phyloP scores from a whole-genome alignment of 2,113 vertebrate species.

The Hippotragus niger region DNA sequence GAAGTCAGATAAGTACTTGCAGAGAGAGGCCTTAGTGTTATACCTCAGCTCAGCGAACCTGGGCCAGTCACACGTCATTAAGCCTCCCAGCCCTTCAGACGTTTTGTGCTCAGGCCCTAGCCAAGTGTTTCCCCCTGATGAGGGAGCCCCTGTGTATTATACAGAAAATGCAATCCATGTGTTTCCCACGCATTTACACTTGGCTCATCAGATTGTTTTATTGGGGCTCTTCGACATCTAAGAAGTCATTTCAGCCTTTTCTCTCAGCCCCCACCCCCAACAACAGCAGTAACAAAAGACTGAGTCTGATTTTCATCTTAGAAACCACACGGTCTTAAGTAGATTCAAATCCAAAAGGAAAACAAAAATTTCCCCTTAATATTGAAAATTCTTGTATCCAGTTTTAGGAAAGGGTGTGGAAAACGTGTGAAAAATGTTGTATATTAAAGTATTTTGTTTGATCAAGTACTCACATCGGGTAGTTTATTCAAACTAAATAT shows the following conservation, averaged over 20 bases:
- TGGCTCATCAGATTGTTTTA: neutral
- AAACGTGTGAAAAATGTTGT: neutral
- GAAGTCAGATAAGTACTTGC: neutral
- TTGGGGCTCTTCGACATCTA: neutral
- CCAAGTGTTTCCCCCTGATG: too few species aligned
- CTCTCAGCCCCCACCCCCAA: neutral
- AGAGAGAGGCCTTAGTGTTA: neutral
- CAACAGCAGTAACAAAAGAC: neutral
- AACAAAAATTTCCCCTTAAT: neutral
- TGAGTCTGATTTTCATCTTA: neutral
- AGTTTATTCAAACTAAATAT: constrained; percentile 74
- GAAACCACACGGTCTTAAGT: neutral
- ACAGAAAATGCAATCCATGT: neutral
- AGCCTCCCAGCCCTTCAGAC: neutral
- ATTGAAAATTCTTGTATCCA: neutral
- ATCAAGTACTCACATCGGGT: constrained; percentile 41
- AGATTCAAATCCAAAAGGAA: neutral
- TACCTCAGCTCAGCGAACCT: neutral
- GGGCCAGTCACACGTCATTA: neutral
- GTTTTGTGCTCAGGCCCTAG: neutral
- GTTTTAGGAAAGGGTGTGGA: neutral
- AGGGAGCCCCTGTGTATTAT: fast-evolving
- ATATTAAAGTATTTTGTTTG: constrained; percentile 23
- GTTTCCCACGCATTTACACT: neutral
- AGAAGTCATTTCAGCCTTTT: neutral